phyloP scores from a whole-genome alignment of 2,888 invertebrate species.

The Chloromyia formosa region DNA sequence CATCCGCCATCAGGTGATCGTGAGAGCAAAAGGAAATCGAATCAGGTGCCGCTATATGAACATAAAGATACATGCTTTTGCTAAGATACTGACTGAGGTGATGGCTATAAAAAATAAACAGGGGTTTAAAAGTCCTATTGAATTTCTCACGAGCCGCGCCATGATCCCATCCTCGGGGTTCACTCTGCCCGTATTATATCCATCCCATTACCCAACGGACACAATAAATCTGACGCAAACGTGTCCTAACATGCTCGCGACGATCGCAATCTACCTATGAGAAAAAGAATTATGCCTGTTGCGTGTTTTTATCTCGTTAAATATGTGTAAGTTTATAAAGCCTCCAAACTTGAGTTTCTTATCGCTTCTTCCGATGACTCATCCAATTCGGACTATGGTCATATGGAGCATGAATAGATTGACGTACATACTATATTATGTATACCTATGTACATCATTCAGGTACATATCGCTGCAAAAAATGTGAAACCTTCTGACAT shows the following conservation, averaged over 20 bases:
- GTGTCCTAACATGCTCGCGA: conserved; percentile 35
- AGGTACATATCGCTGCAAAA: background rate
- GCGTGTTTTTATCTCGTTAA: conserved; percentile 9
- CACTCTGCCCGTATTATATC: too few species aligned
- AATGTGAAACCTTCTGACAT: too few species aligned
- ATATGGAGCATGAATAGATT: background rate
- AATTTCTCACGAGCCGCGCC: conserved; percentile 27
- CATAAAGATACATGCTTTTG: too few species aligned
- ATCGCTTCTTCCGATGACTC: background rate
- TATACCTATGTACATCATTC: background rate
- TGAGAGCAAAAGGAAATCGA: conserved; percentile 7
- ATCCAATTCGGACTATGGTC: background rate
- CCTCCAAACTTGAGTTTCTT: background rate
- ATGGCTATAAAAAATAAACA: background rate
- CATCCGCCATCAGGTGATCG: conserved; percentile 14
- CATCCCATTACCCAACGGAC: conserved; percentile 14
- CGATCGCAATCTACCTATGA: conserved; percentile 18
- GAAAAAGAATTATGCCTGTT: conserved; percentile 16
- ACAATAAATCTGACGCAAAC: conserved; percentile 25
- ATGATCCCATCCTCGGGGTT: background rate
- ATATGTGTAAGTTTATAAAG: background rate
- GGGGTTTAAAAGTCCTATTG: background rate
- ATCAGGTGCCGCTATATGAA: conserved; percentile 1
- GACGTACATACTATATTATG: background rate
- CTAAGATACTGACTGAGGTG: background rate